These are phyloP conservation scores for Philopedon plagiatum DNA, from an alignment of 2,888 invertebrate species.

Conservation along the genomic window DNA sequence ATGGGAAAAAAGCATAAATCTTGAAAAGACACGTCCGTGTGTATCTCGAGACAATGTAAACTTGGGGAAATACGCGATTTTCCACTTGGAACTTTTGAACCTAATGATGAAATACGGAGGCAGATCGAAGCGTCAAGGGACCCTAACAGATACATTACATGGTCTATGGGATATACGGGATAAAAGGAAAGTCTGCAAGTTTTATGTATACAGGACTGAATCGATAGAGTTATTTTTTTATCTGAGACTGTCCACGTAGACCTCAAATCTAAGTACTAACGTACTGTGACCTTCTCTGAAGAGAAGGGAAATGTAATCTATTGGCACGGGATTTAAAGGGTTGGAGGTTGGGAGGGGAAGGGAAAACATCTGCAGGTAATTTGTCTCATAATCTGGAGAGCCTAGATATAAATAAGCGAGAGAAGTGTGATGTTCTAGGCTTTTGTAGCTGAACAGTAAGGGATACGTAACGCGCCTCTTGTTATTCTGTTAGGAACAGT, in stretches of 20 bases:
- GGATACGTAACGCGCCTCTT: no score
- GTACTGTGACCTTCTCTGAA: no score
- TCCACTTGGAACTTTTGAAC: conserved; percentile 50
- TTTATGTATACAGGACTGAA: neutral
- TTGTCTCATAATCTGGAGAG: no score
- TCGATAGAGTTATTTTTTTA: neutral
- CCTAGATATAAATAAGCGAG: no score
- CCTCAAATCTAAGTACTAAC: no score
- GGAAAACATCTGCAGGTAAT: no score
- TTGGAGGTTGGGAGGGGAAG: no score
- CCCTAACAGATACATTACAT: conserved; percentile 35
- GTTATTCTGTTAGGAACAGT: no score
- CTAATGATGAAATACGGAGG: conserved; percentile 48
- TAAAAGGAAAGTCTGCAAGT: neutral
- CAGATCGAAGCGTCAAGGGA: conserved; percentile 32
- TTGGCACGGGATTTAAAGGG: no score
- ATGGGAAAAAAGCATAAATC: conserved; percentile 31
- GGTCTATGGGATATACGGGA: neutral
- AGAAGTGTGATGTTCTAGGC: no score
- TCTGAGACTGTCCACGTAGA: neutral
- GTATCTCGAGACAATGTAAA: conserved; percentile 33
- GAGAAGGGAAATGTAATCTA: no score
- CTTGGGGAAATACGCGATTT: conserved; percentile 43
- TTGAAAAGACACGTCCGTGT: neutral
- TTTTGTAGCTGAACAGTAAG: no score